Evolutionary conservation across 2,113 vertebrate genomes (phyloP).

Genomic region (Neolamprologus caudopunctatus): DNA sequence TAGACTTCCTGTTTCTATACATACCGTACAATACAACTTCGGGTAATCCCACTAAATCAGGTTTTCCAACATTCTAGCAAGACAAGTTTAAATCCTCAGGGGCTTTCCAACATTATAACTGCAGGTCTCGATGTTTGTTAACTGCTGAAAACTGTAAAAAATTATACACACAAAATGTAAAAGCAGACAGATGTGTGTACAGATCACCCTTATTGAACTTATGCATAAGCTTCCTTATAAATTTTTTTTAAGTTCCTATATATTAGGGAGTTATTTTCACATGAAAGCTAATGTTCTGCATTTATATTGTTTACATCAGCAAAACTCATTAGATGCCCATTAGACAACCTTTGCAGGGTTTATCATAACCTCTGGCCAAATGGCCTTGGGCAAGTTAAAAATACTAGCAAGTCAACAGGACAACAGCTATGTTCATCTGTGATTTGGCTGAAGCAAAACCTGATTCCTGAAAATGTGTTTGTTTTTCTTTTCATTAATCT

Average conservation of each 20-base stretch:
- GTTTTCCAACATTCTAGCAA: neutral
- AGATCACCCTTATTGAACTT: neutral
- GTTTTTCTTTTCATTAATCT: neutral
- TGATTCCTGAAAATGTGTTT: neutral
- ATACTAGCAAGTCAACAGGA: neutral
- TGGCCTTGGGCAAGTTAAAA: neutral
- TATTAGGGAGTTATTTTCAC: neutral
- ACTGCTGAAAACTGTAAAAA: neutral
- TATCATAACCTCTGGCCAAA: neutral
- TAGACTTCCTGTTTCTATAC: neutral
- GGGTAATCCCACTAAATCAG: neutral
- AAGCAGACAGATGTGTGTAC: neutral
- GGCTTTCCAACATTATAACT: neutral
- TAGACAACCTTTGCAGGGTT: neutral
- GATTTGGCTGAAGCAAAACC: neutral
- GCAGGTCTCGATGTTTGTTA: neutral
- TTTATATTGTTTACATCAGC: neutral
- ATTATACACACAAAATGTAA: neutral
- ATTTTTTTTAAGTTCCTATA: neutral
- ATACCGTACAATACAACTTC: neutral
- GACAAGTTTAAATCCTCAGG: neutral
- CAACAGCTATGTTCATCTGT: neutral
- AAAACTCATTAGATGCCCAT: neutral
- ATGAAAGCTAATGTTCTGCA: neutral
- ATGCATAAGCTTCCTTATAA: neutral